phyloP scores from a whole-genome alignment of 2,888 invertebrate genomes.

The Athrips mouffetella region DNA sequence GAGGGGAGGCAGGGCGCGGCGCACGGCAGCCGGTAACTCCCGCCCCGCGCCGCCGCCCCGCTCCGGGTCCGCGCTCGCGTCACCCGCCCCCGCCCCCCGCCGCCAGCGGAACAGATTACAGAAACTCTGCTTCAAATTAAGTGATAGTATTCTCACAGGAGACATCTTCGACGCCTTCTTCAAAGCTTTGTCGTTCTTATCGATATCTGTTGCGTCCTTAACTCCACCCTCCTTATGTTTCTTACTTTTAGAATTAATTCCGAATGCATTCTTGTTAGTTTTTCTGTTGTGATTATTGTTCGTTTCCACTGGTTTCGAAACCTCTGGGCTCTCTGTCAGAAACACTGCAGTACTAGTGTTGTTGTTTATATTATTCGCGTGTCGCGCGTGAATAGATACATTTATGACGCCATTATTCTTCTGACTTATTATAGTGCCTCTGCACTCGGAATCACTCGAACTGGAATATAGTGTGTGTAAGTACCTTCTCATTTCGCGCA shows the following conservation, averaged over 20 bases:
- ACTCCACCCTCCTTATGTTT: slow-evolving; percentile 69
- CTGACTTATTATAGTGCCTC: slow-evolving; percentile 29
- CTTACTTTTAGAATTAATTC: slow-evolving; percentile 80
- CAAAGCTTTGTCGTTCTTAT: slow-evolving; percentile 64
- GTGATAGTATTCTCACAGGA: slow-evolving; percentile 81
- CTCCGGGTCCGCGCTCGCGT: slow-evolving; percentile 45
- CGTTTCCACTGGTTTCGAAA: slow-evolving; percentile 51
- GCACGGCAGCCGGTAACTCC: slow-evolving; percentile 58
- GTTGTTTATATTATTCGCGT: slow-evolving; percentile 44
- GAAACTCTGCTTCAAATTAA: slow-evolving; percentile 89
- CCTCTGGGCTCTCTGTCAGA: slow-evolving; percentile 56
- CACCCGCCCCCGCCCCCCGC: slow-evolving; percentile 43
- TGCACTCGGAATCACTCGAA: slow-evolving; percentile 81
- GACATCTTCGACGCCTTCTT: slow-evolving; percentile 79
- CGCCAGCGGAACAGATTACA: slow-evolving; percentile 90
- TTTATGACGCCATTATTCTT: neutral
- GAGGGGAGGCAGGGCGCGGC: slow-evolving; percentile 67
- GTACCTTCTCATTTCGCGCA: slow-evolving; percentile 90
- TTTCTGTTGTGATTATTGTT: slow-evolving; percentile 72
- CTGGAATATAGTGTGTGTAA: slow-evolving; percentile 89
- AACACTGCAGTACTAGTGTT: slow-evolving; percentile 45
- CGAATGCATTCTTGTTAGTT: slow-evolving; percentile 74
- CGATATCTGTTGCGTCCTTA: slow-evolving; percentile 50
- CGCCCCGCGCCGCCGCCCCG: slow-evolving; percentile 40
- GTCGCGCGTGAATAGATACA: neutral